phyloP scores from a whole-genome alignment of 2,888 invertebrate genomes.

The Pandemis heparana region DNA sequence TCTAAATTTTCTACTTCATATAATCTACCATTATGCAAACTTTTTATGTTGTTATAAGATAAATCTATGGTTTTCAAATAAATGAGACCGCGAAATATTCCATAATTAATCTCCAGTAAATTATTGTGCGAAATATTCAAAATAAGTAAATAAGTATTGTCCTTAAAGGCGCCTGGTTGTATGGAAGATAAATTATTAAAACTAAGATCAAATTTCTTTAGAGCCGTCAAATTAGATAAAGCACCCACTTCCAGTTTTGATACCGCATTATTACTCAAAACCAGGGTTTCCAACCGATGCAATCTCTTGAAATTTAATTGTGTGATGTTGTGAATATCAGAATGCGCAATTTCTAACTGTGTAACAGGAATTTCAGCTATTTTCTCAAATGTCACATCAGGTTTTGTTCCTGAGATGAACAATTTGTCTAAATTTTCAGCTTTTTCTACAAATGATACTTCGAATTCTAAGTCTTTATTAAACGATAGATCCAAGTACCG shows the following conservation, averaged over 20 bases:
- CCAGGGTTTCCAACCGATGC: slow-evolving; percentile 52
- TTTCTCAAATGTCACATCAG: slow-evolving; percentile 51
- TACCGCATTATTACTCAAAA: slow-evolving; percentile 60
- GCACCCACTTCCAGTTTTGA: slow-evolving; percentile 53
- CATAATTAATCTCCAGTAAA: slow-evolving; percentile 60
- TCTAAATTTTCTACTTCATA: slow-evolving; percentile 59
- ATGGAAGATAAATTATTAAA: slow-evolving; percentile 63
- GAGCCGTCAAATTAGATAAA: slow-evolving; percentile 54
- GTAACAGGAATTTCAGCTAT: slow-evolving; percentile 48
- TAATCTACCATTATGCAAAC: slow-evolving; percentile 65
- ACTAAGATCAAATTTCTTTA: slow-evolving; percentile 64
- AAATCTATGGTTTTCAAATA: slow-evolving; percentile 62
- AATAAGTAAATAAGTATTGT: slow-evolving; percentile 54
- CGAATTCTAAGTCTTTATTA: slow-evolving; percentile 58
- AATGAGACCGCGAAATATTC: slow-evolving; percentile 63
- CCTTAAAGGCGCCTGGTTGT: slow-evolving; percentile 67
- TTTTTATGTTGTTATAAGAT: slow-evolving; percentile 64
- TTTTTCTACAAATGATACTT: slow-evolving; percentile 49
- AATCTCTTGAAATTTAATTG: slow-evolving; percentile 54
- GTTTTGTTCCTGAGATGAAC: slow-evolving; percentile 58
- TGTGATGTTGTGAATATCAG: slow-evolving; percentile 55
- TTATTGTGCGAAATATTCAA: slow-evolving; percentile 70
- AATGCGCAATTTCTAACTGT: slow-evolving; percentile 56
- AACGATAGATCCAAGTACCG: slow-evolving; percentile 63
- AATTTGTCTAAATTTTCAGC: slow-evolving; percentile 53